Conservation (phyloP, 2,797 vertebrate genomes). For the Lepilemur ruficaudatus region DNA sequence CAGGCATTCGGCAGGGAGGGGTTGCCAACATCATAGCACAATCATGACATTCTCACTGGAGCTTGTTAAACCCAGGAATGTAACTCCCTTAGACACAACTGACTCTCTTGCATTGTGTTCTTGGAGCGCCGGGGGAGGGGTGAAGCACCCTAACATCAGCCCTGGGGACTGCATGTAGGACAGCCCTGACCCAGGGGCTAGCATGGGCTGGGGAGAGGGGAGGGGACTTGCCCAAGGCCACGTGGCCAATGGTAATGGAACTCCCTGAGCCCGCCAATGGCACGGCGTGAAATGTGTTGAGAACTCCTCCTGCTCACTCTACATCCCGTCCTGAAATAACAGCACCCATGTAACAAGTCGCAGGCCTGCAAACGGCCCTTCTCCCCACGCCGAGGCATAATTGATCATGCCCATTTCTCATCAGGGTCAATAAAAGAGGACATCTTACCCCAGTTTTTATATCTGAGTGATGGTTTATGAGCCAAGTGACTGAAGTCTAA, state of each 20-base stretch:
- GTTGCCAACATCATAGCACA: background rate
- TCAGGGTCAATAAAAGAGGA: conserved; percentile 21
- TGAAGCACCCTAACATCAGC: background rate
- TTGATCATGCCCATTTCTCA: conserved; percentile 44
- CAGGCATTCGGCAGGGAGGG: background rate
- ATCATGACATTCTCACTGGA: background rate
- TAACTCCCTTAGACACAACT: background rate
- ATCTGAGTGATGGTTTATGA: conserved; percentile 44
- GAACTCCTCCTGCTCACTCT: background rate
- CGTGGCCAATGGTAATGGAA: rapidly evolving
- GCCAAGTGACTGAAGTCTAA: conserved; percentile 45
- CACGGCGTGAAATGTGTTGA: rapidly evolving
- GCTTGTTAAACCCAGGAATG: background rate
- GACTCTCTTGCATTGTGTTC: background rate
- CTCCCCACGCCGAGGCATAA: background rate
- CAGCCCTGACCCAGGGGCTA: background rate
- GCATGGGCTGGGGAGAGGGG: background rate
- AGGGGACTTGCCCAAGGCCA: background rate
- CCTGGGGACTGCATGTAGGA: background rate
- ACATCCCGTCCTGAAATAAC: background rate
- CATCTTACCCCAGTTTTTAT: conserved; percentile 44
- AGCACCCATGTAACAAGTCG: background rate
- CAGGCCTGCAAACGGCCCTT: conserved; percentile 17
- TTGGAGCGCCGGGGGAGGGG: background rate
- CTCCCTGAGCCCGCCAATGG: background rate